Evolutionary conservation across 2,113 vertebrate genomes (phyloP).

Genomic region (Sinocyclocheilus anshuiensis): DNA sequence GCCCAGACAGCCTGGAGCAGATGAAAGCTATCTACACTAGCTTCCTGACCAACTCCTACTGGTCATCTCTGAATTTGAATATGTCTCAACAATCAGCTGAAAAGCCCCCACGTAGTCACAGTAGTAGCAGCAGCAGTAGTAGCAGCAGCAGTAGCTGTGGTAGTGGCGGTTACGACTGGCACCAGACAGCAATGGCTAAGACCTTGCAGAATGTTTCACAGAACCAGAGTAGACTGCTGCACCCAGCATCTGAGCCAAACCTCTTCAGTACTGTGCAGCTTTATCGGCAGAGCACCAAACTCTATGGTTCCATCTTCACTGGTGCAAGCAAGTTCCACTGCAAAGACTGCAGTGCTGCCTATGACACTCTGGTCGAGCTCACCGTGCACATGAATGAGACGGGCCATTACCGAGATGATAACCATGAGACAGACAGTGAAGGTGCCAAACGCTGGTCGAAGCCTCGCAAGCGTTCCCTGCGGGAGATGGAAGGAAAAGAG

Average conservation of each 20-base stretch:
- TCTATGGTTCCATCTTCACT: constrained; percentile 98
- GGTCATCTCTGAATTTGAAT: constrained; percentile 93
- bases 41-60: constrained; percentile 97
- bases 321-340: constrained; percentile 99
- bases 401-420: constrained; percentile 96
- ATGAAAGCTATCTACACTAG: constrained; percentile 99
- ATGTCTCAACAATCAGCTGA: constrained; percentile 85
- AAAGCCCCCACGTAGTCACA: constrained; percentile 83
- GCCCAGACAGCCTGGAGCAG: constrained; percentile 93
- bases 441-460: constrained; percentile 97
- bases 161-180: constrained; percentile 97
- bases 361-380: constrained; percentile 94
- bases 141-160: constrained; percentile 96
- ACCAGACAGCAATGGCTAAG: constrained; percentile 96
- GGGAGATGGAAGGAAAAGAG: constrained; percentile 98
- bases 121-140: constrained; percentile 93
- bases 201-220: constrained; percentile 94
- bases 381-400: constrained; percentile 99
- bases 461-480: constrained; percentile 94
- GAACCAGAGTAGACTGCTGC: constrained; percentile 83
- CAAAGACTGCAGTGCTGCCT: constrained; percentile 97
- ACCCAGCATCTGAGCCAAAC: constrained; percentile 81
- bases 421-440: constrained; percentile 92
- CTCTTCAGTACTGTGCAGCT: constrained; percentile 98
- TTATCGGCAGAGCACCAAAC: constrained; percentile 96